phyloP scores from a whole-genome alignment of 2,888 invertebrate species.

The Synanthedon formicaeformis region DNA sequence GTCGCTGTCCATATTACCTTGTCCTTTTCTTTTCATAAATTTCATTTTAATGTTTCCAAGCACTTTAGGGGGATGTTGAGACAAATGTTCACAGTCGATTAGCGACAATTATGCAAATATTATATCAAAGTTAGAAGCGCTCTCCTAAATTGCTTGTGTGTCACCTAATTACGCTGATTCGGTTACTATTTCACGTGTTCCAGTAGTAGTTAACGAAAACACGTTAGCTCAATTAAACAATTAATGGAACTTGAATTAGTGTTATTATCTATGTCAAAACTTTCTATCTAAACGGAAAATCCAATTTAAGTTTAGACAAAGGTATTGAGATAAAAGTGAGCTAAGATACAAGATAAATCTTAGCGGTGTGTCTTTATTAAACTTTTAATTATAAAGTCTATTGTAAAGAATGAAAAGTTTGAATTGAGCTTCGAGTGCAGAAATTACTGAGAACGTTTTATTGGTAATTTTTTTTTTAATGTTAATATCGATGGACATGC shows the following conservation, averaged over 20 bases:
- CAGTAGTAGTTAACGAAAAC: background rate
- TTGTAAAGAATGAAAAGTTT: too few relatives aligned
- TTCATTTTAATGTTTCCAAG: conserved; percentile 4
- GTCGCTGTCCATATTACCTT: conserved; percentile 9
- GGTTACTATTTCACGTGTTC: background rate
- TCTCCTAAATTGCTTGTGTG: background rate
- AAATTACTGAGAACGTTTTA: too few relatives aligned
- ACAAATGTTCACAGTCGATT: background rate
- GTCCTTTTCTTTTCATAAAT: conserved; percentile 13
- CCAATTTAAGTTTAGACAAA: too few relatives aligned
- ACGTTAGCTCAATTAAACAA: background rate
- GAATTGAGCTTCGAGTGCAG: too few relatives aligned
- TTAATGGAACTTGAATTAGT: background rate
- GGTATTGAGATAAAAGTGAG: too few relatives aligned
- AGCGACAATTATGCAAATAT: background rate
- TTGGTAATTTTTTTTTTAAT: too few relatives aligned
- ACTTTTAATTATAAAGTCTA: too few relatives aligned
- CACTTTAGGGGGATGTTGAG: background rate
- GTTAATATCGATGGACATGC: too few relatives aligned
- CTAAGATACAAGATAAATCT: too few relatives aligned
- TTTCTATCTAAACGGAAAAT: too few relatives aligned
- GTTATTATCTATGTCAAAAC: too few relatives aligned
- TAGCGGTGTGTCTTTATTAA: too few relatives aligned
- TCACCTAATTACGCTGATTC: background rate
- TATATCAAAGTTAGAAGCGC: background rate